Evolutionary conservation across 2,113 vertebrate species (phyloP).

Genomic region (Colius striatus): DNA sequence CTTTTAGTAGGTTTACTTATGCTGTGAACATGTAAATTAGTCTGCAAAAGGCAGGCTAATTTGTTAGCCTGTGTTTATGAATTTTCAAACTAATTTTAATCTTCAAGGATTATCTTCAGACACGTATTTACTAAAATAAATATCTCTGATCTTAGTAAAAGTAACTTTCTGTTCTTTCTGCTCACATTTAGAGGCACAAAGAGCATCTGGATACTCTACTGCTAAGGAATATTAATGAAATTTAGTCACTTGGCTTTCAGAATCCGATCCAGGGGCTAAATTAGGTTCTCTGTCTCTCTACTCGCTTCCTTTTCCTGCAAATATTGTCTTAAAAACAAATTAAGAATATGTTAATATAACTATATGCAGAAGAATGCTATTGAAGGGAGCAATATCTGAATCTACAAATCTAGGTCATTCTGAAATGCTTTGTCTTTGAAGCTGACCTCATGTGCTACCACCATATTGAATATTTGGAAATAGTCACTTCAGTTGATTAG

Average conservation of each 20-base stretch:
- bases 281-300: background rate
- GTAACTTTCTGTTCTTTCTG: background rate
- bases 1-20: background rate
- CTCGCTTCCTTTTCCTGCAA: background rate
- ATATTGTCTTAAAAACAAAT: background rate
- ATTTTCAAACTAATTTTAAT: background rate
- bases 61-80: background rate
- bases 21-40: background rate
- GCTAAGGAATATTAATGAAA: background rate
- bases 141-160: background rate
- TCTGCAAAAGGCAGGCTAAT: background rate
- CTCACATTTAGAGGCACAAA: background rate
- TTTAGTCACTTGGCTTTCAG: background rate
- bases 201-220: background rate
- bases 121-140: background rate
- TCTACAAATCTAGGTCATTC: background rate
- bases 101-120: background rate
- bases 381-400: background rate
- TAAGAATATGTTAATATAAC: background rate
- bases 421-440: background rate
- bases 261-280: background rate
- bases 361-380: no score
- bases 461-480: background rate
- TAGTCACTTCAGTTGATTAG: background rate
- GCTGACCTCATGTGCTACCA: background rate